Conservation (phyloP, 2,888 invertebrate species). For the Callosobruchus maculatus region DNA sequence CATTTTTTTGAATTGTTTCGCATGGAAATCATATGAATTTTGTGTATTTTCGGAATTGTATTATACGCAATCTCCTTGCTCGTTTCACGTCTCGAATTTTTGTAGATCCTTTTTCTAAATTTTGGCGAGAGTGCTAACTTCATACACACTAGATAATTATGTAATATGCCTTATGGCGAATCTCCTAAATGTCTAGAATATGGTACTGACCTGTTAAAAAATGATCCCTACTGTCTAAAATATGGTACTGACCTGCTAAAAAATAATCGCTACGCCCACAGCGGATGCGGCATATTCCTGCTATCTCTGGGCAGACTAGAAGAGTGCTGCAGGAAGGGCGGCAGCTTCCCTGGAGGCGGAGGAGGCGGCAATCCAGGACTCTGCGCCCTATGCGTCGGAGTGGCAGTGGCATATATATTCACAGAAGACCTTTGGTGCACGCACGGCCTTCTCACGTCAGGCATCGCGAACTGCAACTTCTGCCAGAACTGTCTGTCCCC, state of each 20-base stretch:
- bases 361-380: constrained; percentile 62
- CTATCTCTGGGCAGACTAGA: constrained; percentile 51
- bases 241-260: constrained; percentile 44
- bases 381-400: constrained; percentile 52
- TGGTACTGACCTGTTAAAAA: constrained; percentile 35
- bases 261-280: constrained; percentile 77
- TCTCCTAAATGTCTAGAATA: background rate
- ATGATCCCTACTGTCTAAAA: background rate
- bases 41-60: too few species aligned
- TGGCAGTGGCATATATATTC: constrained; percentile 68
- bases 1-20: too few species aligned
- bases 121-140: too few species aligned
- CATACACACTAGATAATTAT: too few species aligned
- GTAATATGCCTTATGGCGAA: too few species aligned
- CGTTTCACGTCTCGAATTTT: too few species aligned
- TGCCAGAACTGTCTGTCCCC: constrained; percentile 97
- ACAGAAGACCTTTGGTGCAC: constrained; percentile 64
- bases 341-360: constrained; percentile 58
- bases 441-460: constrained; percentile 66
- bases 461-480: constrained; percentile 88
- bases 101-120: too few species aligned
- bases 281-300: constrained; percentile 64
- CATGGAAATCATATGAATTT: too few species aligned
- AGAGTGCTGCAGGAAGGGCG: constrained; percentile 54
- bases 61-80: too few species aligned